A percentile compares a stretch with the other conserved stretches of the same genome.
Conservation (phyloP, 2,113 vertebrate genomes). For the Rhombomys opimus region DNA sequence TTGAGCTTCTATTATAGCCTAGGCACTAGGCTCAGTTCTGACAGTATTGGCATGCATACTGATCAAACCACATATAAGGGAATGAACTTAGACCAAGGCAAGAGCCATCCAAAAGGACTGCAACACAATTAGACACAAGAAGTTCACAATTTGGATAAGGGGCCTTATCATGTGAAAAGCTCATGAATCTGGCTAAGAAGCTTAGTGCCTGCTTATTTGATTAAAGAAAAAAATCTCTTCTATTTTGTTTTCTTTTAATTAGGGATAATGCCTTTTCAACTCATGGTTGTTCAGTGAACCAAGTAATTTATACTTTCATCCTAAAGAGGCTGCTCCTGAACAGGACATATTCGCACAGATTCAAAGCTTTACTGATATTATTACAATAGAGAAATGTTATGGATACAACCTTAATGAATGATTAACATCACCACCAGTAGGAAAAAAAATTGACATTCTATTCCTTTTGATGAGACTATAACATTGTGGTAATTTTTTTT, state of each 20-base stretch:
- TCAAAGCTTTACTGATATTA: slow-evolving; percentile 28
- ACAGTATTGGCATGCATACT: not conserved
- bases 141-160: slow-evolving; percentile 52
- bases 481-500: not conserved
- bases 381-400: slow-evolving; percentile 25
- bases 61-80: not conserved
- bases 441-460: not conserved
- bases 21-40: not conserved
- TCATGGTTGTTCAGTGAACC: slow-evolving; percentile 58
- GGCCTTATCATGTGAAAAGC: slow-evolving; percentile 63
- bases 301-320: slow-evolving; percentile 66
- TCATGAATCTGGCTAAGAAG: slow-evolving; percentile 69
- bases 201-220: slow-evolving; percentile 60
- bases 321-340: slow-evolving; percentile 56
- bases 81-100: not conserved
- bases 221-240: slow-evolving; percentile 62
- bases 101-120: not conserved
- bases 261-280: slow-evolving; percentile 68
- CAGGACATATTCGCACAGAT: slow-evolving; percentile 32
- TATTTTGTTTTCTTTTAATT: slow-evolving; percentile 68
- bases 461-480: not conserved
- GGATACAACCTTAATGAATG: slow-evolving; percentile 29
- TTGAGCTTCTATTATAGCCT: slow-evolving; percentile 26
- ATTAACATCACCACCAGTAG: slow-evolving; percentile 2
- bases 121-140: not conserved